Conservation (phyloP, 2,797 vertebrate genomes). For the Coilia nasus region DNA sequence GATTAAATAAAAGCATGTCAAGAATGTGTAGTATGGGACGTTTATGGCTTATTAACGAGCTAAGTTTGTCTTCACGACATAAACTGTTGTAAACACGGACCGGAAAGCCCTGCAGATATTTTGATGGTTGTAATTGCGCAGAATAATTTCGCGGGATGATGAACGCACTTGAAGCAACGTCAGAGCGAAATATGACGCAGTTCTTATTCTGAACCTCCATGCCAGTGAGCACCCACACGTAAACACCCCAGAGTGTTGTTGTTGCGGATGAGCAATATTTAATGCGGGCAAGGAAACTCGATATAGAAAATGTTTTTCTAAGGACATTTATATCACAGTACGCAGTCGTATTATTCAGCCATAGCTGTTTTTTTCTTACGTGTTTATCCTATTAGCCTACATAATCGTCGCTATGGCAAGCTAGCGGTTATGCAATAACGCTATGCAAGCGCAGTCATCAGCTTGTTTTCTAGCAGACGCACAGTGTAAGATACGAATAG, state of each 20-base stretch:
- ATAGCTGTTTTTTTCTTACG: not conserved
- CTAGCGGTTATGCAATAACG: constrained; percentile 13
- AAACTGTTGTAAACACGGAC: constrained; percentile 14
- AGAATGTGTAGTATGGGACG: not conserved
- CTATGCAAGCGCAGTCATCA: constrained; percentile 11
- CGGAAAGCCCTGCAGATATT: not conserved
- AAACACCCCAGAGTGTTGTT: constrained; percentile 1
- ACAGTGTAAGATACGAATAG: not conserved
- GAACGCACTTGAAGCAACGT: constrained; percentile 11
- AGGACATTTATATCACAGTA: not conserved
- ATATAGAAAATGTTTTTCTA: not conserved
- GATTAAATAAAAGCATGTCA: not conserved
- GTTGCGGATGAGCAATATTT: not conserved
- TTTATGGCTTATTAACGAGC: not conserved
- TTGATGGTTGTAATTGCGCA: not conserved
- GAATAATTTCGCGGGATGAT: constrained; percentile 21
- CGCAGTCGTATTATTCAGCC: not conserved
- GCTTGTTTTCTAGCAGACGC: too few relatives aligned
- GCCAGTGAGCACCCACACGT: constrained; percentile 2
- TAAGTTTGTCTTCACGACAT: not conserved
- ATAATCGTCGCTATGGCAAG: not conserved
- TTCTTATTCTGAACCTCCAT: constrained; percentile 43
- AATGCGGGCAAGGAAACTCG: not conserved
- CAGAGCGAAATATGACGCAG: constrained; percentile 38
- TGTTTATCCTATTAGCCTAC: constrained; percentile 15